Base-by-base conservation (phyloP, 1,140 invertebrate genomes). In the Matsumurasca onukii region DNA sequence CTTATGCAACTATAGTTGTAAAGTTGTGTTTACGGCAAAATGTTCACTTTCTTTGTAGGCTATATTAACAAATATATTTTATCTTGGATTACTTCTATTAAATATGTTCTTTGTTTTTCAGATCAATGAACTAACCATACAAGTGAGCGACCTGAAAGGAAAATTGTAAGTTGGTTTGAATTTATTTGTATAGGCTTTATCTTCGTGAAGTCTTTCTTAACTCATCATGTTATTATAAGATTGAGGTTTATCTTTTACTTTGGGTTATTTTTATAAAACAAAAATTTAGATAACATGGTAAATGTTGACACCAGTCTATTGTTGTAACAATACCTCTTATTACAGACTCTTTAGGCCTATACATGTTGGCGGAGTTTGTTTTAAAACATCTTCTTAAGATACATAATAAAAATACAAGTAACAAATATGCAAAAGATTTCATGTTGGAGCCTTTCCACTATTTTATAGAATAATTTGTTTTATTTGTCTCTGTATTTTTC, bases 131-230 rank as follows among this genome's bases (percentile, higher is more conserved):
- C n/a, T 68, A 2, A 31, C 1, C 31, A 22, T 31, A 25, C 48
- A 59, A 57, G 66, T 68, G 2, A 68, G 61, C 29, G 66, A 68
- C 34, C 31, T 68, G 2, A 57, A 31, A 68, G 66, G 66, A 68
- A 68, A 68, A 52, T 68, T 55, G 85, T 89, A 27, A 59, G 55
- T 59, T 9, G 17, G 17, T 39, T 9, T 9, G 5, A 9, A 39
- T 39, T 39, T 39, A 17, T 39, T 39, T 39, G 17, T 39, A n/a
- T n/a, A n/a, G n/a, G 3, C 24, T 51, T 51, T 20, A 12, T 20
- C 24, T 51, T 45, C 9, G 9, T 45, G 9, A 45, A 17, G 9
- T 45, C 17, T 12, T 9, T 45, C 9, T 12, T 45, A 45, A 12
- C 34, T 45, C 34, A 9, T 12, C 34, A 45, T 45, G 34, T 45